Evolutionary conservation across 2,113 vertebrate genomes (phyloP), one percentile per base, ranked within the genome.

Genomic region (Gymnorhina tibicen): DNA sequence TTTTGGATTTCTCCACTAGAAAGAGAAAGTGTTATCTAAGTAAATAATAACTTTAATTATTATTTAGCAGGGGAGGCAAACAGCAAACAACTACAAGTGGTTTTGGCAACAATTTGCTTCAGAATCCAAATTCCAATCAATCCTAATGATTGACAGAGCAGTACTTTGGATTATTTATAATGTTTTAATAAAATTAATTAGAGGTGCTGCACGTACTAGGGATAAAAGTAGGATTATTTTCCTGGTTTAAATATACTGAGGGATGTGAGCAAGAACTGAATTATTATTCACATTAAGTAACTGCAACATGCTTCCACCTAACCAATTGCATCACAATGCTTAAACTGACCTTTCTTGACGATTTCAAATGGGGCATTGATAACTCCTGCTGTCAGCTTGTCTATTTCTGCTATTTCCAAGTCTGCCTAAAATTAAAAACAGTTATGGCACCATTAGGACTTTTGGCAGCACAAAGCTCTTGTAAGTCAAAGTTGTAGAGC

Each of bases 381-480:
- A 89, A 97, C 97, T 96, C 97, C 96, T 88, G 97, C 97, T 92
- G 97, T 96, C 66, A 97, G 33, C 35, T 97, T 98, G 79, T 97
- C 95, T 93, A 98, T 98, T 97, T 98, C 97, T 86, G 88, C 95
- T 91, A 98, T 97, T 87, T 98, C 98, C 80, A 94, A 78, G 52
- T 98, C 97, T 35, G 91, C 97, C 98, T 98, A 74, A 86, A 90
- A 93, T 80, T 49, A 80, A 74, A 86, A 68, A 46, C 9, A 86
- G 44, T 15, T n/a, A 89, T 5, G 19, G 86, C 35, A 96, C 52
- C n/a, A 27, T 24, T 33, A 78, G 42, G 39, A 58, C 22, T 66
- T 50, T 2, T 19, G 21, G 8, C 3, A 63, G 22, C 32, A 44
- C 2, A 21, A 1, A 22, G 13, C 22, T 30, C 26, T 16, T 10